These are phyloP conservation scores for Dermochelys coriacea DNA, from an alignment of 2,797 vertebrate genomes.

Conservation along the genomic window DNA sequence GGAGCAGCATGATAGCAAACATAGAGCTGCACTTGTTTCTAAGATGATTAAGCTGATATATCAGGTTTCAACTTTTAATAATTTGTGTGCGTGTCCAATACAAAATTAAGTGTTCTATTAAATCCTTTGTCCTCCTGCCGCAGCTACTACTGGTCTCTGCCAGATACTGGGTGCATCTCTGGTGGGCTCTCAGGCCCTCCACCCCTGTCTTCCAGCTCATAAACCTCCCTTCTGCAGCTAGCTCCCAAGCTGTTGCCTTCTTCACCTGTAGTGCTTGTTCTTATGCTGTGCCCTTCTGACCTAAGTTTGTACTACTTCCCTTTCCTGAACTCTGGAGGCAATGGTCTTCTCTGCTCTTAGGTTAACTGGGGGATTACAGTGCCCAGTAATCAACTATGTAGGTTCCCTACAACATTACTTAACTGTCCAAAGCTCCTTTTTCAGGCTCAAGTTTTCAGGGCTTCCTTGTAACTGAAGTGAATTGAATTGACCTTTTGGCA, in stretches of 20 bases:
- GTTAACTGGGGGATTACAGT: background rate
- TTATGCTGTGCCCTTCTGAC: background rate
- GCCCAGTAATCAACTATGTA: background rate
- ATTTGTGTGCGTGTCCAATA: background rate
- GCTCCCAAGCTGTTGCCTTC: background rate
- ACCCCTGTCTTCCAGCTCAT: background rate
- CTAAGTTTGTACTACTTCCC: background rate
- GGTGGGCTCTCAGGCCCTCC: background rate
- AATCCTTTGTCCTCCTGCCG: background rate
- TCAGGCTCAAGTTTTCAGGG: no score
- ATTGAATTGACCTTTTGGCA: background rate
- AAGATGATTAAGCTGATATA: background rate
- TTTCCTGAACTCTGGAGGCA: background rate
- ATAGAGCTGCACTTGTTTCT: background rate
- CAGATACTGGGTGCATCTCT: background rate
- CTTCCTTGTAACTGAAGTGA: no score
- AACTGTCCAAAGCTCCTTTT: no score
- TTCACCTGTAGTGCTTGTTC: background rate
- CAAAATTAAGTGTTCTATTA: background rate
- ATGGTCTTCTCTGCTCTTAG: background rate
- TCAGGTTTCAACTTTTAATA: background rate
- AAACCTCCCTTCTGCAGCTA: background rate
- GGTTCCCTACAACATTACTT: fast-evolving
- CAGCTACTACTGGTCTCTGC: background rate
- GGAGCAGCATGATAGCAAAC: background rate